Evolutionary conservation across 2,113 vertebrate species (phyloP).

Genomic region (Oryzias javanicus): DNA sequence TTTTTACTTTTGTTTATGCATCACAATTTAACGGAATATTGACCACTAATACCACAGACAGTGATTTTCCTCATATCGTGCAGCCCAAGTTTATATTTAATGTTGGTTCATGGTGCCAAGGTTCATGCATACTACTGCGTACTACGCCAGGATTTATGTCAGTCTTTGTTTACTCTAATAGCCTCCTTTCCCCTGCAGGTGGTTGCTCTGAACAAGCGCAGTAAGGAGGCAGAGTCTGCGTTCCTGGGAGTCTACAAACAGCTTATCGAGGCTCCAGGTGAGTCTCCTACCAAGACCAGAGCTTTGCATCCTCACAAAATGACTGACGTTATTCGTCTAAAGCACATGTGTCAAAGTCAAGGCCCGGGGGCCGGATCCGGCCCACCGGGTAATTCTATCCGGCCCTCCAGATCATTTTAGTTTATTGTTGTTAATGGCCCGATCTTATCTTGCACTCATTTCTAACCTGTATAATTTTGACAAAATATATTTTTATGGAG

Average conservation of each 20-base stretch:
- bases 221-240: constrained; percentile 94
- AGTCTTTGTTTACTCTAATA: constrained; percentile 40
- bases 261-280: constrained; percentile 95
- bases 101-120: neutral
- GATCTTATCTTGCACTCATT: no score
- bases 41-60: neutral
- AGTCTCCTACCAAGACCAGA: constrained; percentile 68
- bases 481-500: no score
- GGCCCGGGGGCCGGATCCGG: no score
- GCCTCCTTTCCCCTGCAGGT: constrained; percentile 81
- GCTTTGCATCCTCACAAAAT: constrained; percentile 33
- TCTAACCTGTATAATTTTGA: no score
- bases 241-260: constrained; percentile 97
- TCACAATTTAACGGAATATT: no score
- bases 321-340: no score
- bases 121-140: neutral
- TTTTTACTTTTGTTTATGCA: no score
- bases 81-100: no score
- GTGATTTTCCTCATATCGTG: neutral
- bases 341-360: no score
- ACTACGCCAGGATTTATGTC: constrained; percentile 11
- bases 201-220: constrained; percentile 94
- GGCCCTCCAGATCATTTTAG: no score
- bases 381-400: no score
- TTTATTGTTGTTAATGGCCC: no score